Percentiles rank a stretch among this genome's conserved stretches.
phyloP scores from a whole-genome alignment of 2,113 vertebrate species.

The Bucco capensis region DNA sequence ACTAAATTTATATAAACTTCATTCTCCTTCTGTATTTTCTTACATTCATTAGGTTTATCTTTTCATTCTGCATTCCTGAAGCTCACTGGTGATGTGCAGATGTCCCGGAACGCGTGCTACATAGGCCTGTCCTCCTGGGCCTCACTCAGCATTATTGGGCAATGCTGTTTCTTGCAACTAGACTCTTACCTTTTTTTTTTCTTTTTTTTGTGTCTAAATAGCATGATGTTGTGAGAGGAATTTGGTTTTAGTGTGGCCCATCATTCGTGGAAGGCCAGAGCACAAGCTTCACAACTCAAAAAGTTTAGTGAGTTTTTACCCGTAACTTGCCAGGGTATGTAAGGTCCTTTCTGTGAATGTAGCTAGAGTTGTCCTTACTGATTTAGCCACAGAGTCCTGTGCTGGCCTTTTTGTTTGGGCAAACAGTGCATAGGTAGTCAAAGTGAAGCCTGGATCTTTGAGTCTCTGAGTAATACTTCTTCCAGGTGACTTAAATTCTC shows the following conservation, averaged over 20 bases:
- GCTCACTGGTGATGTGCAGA: neutral
- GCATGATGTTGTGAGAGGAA: neutral
- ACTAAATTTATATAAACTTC: neutral
- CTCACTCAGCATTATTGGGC: neutral
- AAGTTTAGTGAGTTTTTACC: neutral
- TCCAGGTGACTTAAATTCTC: neutral
- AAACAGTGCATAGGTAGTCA: neutral
- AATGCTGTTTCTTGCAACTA: neutral
- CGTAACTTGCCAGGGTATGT: neutral
- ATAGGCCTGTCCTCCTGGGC: neutral
- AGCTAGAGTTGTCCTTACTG: neutral
- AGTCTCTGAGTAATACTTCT: neutral
- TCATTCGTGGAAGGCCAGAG: neutral
- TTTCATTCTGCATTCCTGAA: neutral
- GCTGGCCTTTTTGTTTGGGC: neutral
- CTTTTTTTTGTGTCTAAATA: neutral
- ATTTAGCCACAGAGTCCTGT: neutral
- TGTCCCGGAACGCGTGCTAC: neutral
- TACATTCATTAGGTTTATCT: neutral
- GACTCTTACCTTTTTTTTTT: neutral
- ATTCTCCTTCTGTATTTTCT: neutral
- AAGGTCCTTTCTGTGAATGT: neutral
- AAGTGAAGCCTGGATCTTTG: neutral
- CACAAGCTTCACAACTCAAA: neutral
- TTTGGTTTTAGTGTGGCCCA: neutral